Conservation (phyloP, 2,888 invertebrate species). For the Bibio marci region DNA sequence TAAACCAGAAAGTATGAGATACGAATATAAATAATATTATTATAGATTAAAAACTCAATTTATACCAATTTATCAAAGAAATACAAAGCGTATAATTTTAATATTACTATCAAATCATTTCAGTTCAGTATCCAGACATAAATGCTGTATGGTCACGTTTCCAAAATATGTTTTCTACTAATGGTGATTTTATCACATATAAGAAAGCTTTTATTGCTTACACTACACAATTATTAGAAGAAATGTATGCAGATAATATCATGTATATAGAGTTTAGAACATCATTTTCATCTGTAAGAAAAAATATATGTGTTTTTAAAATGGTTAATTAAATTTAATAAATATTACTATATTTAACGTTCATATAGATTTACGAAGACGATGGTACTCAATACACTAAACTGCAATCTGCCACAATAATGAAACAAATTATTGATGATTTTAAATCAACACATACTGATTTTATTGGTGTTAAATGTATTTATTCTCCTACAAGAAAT, state of each 20-base stretch:
- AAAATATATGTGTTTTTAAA: background rate
- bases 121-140: conserved; percentile 22
- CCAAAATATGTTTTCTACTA: conserved; percentile 28
- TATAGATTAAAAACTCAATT: too few species aligned
- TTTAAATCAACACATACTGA: conserved; percentile 35
- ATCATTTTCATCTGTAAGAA: conserved; percentile 3
- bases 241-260: conserved; percentile 41
- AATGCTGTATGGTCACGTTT: conserved; percentile 27
- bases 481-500: conserved; percentile 26
- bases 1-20: conserved; percentile 25
- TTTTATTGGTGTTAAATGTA: conserved; percentile 42
- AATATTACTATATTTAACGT: conserved; percentile 2
- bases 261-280: conserved; percentile 42
- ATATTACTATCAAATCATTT: conserved; percentile 1
- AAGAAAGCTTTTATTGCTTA: conserved; percentile 37
- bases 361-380: conserved; percentile 34
- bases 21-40: background rate
- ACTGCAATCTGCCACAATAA: conserved; percentile 25
- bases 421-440: conserved; percentile 26
- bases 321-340: background rate
- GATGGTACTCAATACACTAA: conserved; percentile 33
- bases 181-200: conserved; percentile 32
- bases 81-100: background rate
- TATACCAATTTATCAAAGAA: too few species aligned
- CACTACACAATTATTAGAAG: conserved; percentile 34